Percentiles rank a stretch among this genome's conserved stretches.
Conservation (phyloP, 2,113 vertebrate species). For the Muntiacus muntjak region DNA sequence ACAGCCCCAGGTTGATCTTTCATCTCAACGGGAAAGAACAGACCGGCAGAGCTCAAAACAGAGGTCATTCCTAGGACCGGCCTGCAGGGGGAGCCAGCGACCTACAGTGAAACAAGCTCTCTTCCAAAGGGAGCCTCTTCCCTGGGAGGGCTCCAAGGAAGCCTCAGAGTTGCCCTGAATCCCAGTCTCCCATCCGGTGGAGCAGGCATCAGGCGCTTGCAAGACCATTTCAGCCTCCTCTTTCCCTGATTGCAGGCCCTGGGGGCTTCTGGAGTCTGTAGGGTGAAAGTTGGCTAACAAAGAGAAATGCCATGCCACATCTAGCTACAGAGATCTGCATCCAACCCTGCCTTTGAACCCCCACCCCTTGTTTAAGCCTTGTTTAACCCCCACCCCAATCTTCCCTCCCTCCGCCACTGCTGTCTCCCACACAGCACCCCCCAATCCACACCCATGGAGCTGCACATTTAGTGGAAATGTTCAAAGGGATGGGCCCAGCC, state of each 20-base stretch:
- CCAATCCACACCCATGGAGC: not conserved
- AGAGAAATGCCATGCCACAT: not conserved
- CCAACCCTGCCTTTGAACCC: not conserved
- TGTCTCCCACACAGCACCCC: not conserved
- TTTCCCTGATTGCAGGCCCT: not conserved
- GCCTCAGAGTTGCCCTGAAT: not conserved
- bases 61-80: not conserved
- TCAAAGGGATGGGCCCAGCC: not conserved
- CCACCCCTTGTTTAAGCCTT: not conserved
- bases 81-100: constrained; percentile 59
- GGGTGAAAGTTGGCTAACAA: not conserved
- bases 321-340: not conserved
- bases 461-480: not conserved
- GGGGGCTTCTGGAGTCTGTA: not conserved
- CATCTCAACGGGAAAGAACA: not conserved
- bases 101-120: constrained; percentile 27
- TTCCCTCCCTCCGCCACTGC: not conserved
- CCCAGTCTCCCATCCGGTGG: not conserved
- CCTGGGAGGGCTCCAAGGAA: not conserved
- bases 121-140: not conserved
- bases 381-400: not conserved
- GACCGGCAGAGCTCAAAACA: not conserved
- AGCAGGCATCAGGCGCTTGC: constrained; percentile 7
- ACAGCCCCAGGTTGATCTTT: constrained; percentile 38
- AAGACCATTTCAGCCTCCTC: not conserved